Percentiles rank a stretch among this genome's conserved stretches.
phyloP scores from a whole-genome alignment of 2,797 vertebrate genomes.

The Pelodytes ibericus region DNA sequence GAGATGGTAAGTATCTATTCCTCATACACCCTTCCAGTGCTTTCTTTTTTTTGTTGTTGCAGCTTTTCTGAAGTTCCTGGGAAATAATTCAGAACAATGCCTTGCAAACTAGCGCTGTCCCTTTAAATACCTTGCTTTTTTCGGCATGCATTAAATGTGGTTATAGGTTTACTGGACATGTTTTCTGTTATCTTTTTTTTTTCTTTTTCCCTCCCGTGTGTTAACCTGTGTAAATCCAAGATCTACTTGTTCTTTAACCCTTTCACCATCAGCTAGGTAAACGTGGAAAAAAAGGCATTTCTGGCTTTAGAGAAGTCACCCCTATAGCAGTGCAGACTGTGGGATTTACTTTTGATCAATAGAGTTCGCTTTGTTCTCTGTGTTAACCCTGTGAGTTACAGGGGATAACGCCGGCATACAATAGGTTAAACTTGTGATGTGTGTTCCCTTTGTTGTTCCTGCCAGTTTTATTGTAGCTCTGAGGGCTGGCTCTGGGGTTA shows the following conservation, averaged over 20 bases:
- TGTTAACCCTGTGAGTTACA: neutral
- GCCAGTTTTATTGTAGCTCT: neutral
- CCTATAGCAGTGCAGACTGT: too few species aligned
- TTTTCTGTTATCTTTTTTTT: neutral
- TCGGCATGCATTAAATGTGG: neutral
- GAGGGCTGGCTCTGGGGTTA: neutral
- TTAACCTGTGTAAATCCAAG: neutral
- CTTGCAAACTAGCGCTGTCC: neutral
- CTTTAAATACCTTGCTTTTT: neutral
- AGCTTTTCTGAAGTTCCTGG: neutral
- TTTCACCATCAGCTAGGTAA: neutral
- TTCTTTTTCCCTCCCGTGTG: too few species aligned
- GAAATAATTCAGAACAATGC: too few species aligned
- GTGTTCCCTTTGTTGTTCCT: neutral
- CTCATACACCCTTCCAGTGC: neutral
- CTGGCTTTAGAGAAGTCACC: too few species aligned
- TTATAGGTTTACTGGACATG: neutral
- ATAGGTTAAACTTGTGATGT: neutral
- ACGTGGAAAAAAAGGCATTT: neutral
- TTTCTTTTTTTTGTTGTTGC: neutral
- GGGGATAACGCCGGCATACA: neutral
- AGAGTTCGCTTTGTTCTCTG: neutral
- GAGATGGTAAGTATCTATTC: constrained; percentile 43
- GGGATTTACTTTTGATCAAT: too few species aligned
- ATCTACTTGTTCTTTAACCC: neutral